Evolutionary conservation across 2,797 vertebrate species (phyloP).

Genomic region (Anabas testudineus): DNA sequence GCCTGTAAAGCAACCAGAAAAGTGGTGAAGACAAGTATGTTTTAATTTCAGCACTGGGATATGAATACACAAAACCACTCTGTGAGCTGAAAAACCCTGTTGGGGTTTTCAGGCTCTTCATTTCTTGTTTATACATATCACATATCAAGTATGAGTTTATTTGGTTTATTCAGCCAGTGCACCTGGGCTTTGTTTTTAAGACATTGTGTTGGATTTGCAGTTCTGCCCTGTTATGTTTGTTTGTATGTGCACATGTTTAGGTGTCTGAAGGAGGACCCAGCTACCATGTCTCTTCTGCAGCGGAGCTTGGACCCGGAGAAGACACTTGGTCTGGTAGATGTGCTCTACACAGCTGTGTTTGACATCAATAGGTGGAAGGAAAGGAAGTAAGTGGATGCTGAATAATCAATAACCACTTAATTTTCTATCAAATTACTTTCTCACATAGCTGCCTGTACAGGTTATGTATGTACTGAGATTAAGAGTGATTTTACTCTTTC

Average conservation of each 20-base stretch:
- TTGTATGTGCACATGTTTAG: conserved; percentile 72
- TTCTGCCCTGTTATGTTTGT: conserved; percentile 18
- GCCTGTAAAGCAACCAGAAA: not conserved
- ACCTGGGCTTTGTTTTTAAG: conserved; percentile 26
- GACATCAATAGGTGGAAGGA: conserved; percentile 96
- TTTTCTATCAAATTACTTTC: not conserved
- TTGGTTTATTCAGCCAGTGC: conserved; percentile 25
- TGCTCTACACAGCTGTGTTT: conserved; percentile 96
- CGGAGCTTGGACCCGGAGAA: conserved; percentile 98
- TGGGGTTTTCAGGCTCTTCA: not conserved
- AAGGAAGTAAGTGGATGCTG: conserved; percentile 87
- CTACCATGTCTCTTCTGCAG: conserved; percentile 98
- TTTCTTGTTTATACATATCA: conserved; percentile 27
- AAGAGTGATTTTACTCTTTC: not conserved
- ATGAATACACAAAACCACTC: not conserved
- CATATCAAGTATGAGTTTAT: conserved; percentile 21
- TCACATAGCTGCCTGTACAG: not conserved
- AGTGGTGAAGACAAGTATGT: too few relatives aligned
- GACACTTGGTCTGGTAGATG: conserved; percentile 94
- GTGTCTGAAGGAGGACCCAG: conserved; percentile 99
- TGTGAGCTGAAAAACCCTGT: not conserved
- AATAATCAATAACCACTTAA: not conserved
- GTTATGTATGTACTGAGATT: not conserved
- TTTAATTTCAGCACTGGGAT: not conserved
- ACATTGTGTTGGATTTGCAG: conserved; percentile 5